These are phyloP conservation scores for Platycnemis pennipes DNA, from an alignment of 2,888 invertebrate genomes.

Conservation along the genomic window DNA sequence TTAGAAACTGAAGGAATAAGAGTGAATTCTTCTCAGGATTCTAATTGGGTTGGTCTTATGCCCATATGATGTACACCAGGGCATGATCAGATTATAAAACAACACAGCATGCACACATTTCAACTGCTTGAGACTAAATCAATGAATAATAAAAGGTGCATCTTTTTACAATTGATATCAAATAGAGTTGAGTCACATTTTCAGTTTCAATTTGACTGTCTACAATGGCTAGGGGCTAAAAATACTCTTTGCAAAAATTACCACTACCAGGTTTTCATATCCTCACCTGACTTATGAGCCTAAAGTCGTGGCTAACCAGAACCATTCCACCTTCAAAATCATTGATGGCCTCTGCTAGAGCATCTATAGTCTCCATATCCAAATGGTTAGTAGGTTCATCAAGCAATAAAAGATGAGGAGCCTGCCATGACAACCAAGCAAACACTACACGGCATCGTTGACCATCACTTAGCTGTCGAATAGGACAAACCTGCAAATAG, in stretches of 20 bases:
- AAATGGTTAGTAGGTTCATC: constrained; percentile 96
- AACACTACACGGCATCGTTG: constrained; percentile 99
- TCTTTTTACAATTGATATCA: too few relatives aligned
- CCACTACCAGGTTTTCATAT: too few relatives aligned
- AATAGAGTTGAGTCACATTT: too few relatives aligned
- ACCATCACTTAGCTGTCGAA: constrained; percentile 97
- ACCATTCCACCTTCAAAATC: constrained; percentile 99
- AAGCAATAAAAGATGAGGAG: constrained; percentile 92
- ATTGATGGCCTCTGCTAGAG: constrained; percentile 97
- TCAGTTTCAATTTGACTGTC: not conserved
- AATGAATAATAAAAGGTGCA: too few relatives aligned
- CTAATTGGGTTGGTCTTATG: too few relatives aligned
- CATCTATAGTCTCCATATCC: constrained; percentile 99
- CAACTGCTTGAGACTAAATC: too few relatives aligned
- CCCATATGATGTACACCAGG: too few relatives aligned
- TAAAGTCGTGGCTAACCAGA: constrained; percentile 99
- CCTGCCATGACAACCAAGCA: constrained; percentile 99
- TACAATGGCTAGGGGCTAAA: not conserved
- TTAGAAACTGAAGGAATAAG: too few relatives aligned
- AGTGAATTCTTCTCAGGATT: too few relatives aligned
- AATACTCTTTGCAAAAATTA: too few relatives aligned
- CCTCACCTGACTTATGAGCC: constrained; percentile 97
- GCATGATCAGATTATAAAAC: too few relatives aligned
- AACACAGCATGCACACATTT: not conserved
- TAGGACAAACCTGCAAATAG: constrained; percentile 89